Percentiles rank a stretch among this genome's conserved stretches.
phyloP scores from a whole-genome alignment of 1,140 invertebrate species.

The Cheumatopsyche charites region DNA sequence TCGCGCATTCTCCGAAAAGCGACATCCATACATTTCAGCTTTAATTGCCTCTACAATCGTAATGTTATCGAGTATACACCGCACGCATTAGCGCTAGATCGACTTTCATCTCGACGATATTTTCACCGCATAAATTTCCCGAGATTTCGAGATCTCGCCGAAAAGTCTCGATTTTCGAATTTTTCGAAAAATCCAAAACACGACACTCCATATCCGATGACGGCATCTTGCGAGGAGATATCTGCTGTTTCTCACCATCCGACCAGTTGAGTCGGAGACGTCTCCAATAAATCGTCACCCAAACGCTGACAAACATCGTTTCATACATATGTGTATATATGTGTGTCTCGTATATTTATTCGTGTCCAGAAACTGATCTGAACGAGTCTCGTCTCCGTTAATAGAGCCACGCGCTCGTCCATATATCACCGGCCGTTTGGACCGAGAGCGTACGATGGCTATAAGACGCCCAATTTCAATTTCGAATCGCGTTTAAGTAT shows the following conservation, averaged over 20 bases:
- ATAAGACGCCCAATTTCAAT: not conserved
- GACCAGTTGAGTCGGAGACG: slow-evolving; percentile 23
- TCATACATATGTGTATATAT: too few relatives aligned
- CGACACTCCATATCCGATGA: slow-evolving; percentile 20
- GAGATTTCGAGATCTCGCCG: too few relatives aligned
- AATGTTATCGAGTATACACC: too few relatives aligned
- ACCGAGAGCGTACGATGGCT: not conserved
- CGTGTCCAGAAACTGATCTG: too few relatives aligned
- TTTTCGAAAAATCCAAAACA: too few relatives aligned
- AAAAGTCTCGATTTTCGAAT: too few relatives aligned
- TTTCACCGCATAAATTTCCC: too few relatives aligned
- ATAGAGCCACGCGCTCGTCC: slow-evolving; percentile 41
- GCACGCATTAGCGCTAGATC: too few relatives aligned
- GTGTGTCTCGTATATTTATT: not conserved
- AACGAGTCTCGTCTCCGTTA: slow-evolving; percentile 32
- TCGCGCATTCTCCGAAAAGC: too few relatives aligned
- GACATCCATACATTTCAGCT: too few relatives aligned
- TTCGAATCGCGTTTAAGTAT: slow-evolving; percentile 6
- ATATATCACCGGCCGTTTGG: slow-evolving; percentile 39
- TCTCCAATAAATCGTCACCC: slow-evolving; percentile 35
- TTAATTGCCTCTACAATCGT: too few relatives aligned
- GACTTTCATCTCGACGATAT: too few relatives aligned
- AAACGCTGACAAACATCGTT: not conserved
- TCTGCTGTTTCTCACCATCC: slow-evolving; percentile 37
- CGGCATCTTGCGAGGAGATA: slow-evolving; percentile 24